phyloP scores from a whole-genome alignment of 2,113 vertebrate species.

The Poeciliopsis prolifica region DNA sequence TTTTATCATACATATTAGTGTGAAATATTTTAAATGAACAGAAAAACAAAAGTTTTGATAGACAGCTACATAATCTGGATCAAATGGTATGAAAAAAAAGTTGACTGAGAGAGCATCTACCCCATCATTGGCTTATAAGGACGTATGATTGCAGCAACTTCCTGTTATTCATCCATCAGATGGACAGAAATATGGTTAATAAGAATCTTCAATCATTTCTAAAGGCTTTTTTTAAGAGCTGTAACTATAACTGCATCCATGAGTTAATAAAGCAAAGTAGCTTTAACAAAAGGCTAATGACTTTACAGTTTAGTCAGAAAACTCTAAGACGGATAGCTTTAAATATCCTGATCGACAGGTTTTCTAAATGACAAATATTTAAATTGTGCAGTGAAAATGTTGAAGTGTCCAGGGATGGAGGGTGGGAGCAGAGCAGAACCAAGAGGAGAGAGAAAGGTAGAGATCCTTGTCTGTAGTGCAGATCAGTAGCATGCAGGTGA shows the following conservation, averaged over 20 bases:
- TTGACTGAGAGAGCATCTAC: background rate
- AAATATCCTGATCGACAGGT: too few relatives aligned
- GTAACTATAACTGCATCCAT: slow-evolving; percentile 12
- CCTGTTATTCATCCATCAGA: slow-evolving; percentile 1
- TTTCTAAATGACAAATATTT: background rate
- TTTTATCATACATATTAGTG: background rate
- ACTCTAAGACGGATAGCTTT: background rate
- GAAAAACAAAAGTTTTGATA: background rate
- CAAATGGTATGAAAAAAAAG: background rate
- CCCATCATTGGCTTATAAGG: background rate
- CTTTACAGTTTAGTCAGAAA: background rate
- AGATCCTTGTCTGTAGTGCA: background rate
- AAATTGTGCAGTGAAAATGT: background rate
- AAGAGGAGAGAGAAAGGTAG: background rate
- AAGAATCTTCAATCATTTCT: slow-evolving; percentile 13
- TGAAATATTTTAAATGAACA: background rate
- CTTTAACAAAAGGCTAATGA: background rate
- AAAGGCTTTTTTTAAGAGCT: background rate
- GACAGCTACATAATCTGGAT: background rate
- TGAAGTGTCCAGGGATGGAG: background rate
- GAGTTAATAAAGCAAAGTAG: background rate
- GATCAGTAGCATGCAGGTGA: background rate
- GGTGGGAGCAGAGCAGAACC: background rate
- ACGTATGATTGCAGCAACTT: background rate
- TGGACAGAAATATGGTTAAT: slow-evolving; percentile 18